Evolutionary conservation across 2,797 vertebrate genomes (phyloP).

Genomic region (Squalus acanthias): DNA sequence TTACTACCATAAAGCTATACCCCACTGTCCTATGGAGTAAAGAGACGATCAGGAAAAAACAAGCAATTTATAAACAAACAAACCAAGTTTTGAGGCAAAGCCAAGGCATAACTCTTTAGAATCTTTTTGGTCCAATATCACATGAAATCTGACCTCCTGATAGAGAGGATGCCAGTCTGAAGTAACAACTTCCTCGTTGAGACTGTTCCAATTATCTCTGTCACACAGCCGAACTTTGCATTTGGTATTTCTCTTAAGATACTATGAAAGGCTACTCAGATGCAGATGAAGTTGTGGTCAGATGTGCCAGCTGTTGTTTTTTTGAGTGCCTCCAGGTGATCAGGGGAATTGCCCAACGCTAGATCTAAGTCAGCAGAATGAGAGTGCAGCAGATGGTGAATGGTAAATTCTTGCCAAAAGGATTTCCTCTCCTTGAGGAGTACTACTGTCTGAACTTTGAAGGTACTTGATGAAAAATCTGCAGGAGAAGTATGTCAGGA

Average conservation of each 20-base stretch:
- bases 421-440: slow-evolving; percentile 12
- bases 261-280: slow-evolving; percentile 3
- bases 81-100: background rate
- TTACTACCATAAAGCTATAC: background rate
- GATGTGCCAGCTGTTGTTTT: slow-evolving; percentile 30
- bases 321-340: background rate
- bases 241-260: background rate
- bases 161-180: slow-evolving; percentile 17
- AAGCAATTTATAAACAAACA: background rate
- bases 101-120: background rate
- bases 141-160: background rate
- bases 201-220: background rate
- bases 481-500: background rate
- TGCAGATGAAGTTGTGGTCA: background rate
- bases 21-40: background rate
- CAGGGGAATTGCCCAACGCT: slow-evolving; percentile 20
- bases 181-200: background rate
- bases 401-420: background rate
- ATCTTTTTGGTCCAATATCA: background rate
- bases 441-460: slow-evolving; percentile 8
- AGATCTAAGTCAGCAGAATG: slow-evolving; percentile 14
- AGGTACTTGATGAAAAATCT: background rate
- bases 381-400: slow-evolving; percentile 24
- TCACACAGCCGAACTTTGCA: background rate
- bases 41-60: background rate